Evolutionary conservation across 2,797 vertebrate genomes (phyloP).

Genomic region (Gallinago nigripennis): DNA sequence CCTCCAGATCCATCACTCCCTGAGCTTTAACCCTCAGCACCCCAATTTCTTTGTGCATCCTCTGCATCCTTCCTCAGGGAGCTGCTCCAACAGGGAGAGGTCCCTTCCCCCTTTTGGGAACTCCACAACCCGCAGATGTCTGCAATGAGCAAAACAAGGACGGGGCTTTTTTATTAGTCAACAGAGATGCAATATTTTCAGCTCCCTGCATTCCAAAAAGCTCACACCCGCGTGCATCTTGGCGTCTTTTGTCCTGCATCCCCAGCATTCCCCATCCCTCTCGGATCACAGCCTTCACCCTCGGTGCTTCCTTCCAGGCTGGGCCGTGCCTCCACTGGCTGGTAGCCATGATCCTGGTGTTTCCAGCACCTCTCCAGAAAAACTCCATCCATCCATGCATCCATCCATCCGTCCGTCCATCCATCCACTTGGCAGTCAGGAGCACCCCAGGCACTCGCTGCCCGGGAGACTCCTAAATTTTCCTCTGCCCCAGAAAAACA

Average conservation of each 20-base stretch:
- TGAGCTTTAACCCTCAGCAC: background rate
- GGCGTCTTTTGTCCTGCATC: background rate
- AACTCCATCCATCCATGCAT: background rate
- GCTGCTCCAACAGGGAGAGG: background rate
- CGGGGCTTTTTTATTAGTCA: background rate
- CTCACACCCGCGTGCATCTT: background rate
- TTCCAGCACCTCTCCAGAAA: background rate
- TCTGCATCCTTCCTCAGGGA: background rate
- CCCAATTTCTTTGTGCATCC: background rate
- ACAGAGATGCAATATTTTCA: background rate
- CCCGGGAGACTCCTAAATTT: background rate
- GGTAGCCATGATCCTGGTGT: background rate
- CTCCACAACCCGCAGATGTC: background rate
- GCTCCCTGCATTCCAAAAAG: background rate
- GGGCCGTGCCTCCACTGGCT: accelerated
- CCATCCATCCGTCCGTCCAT: background rate
- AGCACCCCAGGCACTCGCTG: background rate
- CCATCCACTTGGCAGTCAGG: background rate
- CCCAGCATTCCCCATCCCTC: background rate
- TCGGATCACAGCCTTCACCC: background rate
- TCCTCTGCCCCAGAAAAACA: background rate
- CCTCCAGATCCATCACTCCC: background rate
- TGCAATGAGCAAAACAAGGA: background rate
- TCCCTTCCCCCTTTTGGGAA: background rate
- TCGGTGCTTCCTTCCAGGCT: accelerated